Evolutionary conservation across 1,140 invertebrate genomes (phyloP).

Genomic region (Tetraneura akinire): DNA sequence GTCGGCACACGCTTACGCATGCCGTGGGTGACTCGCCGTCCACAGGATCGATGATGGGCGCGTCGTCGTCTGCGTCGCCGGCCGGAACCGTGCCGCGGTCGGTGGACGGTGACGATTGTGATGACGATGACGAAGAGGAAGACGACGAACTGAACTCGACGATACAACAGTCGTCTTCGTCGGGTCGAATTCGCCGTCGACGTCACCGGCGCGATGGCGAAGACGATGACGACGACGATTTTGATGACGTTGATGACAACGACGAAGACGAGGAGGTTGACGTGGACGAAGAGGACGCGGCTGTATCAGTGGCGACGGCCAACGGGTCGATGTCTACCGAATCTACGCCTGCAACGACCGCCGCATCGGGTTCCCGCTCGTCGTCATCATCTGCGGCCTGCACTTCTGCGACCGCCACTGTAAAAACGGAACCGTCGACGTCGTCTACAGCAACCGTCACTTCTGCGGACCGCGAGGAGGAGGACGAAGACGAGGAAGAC

Average conservation of each 20-base stretch:
- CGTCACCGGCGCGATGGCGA: slow-evolving; percentile 61
- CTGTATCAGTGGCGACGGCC: slow-evolving; percentile 61
- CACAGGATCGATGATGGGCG: slow-evolving; percentile 54
- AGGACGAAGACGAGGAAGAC: slow-evolving; percentile 21
- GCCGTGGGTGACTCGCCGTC: slow-evolving; percentile 76
- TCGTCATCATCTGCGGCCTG: slow-evolving; percentile 37
- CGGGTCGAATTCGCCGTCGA: slow-evolving; percentile 63
- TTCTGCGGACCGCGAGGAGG: not conserved
- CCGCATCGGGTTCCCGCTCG: slow-evolving; percentile 43
- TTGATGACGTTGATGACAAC: slow-evolving; percentile 64
- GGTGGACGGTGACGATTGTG: not conserved
- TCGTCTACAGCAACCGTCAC: not conserved
- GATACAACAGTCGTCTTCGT: slow-evolving; percentile 65
- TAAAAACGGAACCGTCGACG: not conserved
- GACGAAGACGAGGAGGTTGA: slow-evolving; percentile 60
- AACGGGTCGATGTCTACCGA: slow-evolving; percentile 59
- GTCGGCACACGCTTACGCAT: slow-evolving; percentile 81
- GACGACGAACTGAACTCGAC: slow-evolving; percentile 66
- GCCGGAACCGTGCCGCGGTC: not conserved
- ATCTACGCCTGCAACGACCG: slow-evolving; percentile 53
- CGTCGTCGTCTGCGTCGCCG: slow-evolving; percentile 49
- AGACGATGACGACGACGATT: slow-evolving; percentile 64
- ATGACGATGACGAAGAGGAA: slow-evolving; percentile 57
- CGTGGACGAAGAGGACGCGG: slow-evolving; percentile 60
- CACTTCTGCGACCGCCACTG: slow-evolving; percentile 9